Base-by-base conservation (phyloP, 2,797 vertebrate genomes). In the Calcarius lapponicus region DNA sequence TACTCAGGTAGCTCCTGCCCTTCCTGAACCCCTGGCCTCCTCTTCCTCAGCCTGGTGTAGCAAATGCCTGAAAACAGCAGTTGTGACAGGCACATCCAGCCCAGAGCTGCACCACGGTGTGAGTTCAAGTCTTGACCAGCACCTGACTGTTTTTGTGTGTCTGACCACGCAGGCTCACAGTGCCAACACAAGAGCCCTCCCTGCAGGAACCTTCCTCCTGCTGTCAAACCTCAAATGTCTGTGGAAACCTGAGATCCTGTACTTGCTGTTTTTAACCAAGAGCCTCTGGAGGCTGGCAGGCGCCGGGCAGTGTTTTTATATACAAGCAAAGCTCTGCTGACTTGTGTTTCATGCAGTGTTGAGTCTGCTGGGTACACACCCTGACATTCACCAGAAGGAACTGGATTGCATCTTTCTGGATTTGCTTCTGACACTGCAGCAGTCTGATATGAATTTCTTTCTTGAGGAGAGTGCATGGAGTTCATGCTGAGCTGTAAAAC, bases 331-430 rank as follows among this genome's bases (percentile, higher is more conserved):
- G 57, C 5, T 3, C 67, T 82, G 78, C 60, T 87, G 81, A 47
- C 67, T 89, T 40, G 32, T 4, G 2, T 70, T 66, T 19, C 3
- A 2, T 22, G 43, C 5, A 8, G 60, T 2, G 2, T 85, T 3
- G 2, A 66, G 60, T 45, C 56, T 62, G 71, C 78, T 94, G 92
- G 51, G 73, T 82, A 13, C 11, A 1, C 18, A 3, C 0, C 1
- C 79, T 90, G 91, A 93, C 69, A 47, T 53, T 92, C 48, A 56
- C 81, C 93, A 96, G 94, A n/a, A 71, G 70, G 75, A 57, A 43
- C 58, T 50, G 84, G 53, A 45, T 66, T 82, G 34, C 25, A 14
- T 69, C 82, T 60, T 66, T 47, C 66, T 89, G 67, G 47, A 19
- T 79, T 36, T 61, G 53, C 81, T 92, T 91, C 31, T 87, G 40